Percentiles rank a stretch among this genome's conserved stretches.
These are phyloP conservation scores for Abramis brama DNA, from an alignment of 2,113 vertebrate species.

Conservation along the genomic window DNA sequence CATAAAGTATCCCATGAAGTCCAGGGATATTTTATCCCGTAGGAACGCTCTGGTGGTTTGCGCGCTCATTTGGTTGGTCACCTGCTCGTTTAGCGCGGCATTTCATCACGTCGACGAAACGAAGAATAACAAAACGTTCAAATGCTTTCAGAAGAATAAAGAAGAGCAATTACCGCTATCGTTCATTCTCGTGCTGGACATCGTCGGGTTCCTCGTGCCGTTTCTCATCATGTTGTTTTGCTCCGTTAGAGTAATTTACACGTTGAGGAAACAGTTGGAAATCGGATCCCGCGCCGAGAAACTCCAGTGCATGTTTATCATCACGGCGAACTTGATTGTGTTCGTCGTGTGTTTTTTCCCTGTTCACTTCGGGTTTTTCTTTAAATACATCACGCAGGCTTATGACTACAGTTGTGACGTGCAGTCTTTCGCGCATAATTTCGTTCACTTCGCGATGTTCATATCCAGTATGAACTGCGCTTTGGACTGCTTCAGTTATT, in stretches of 20 bases:
- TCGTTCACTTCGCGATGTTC: conserved; percentile 28
- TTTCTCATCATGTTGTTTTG: conserved; percentile 73
- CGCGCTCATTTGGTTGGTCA: conserved; percentile 63
- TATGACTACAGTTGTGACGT: background rate
- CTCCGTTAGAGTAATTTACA: conserved; percentile 66
- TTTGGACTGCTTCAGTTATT: conserved; percentile 79
- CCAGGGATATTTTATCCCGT: conserved; percentile 68
- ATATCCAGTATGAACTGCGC: conserved; percentile 77
- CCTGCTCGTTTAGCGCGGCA: conserved; percentile 21
- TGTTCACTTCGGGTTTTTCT: conserved; percentile 55
- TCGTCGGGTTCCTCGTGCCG: conserved; percentile 67
- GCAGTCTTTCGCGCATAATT: accelerated
- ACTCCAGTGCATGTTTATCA: conserved; percentile 58
- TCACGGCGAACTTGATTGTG: conserved; percentile 74
- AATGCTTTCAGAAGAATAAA: conserved; percentile 59
- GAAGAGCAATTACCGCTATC: accelerated
- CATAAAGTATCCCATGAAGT: conserved; percentile 74
- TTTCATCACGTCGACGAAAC: accelerated
- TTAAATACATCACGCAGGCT: conserved; percentile 18
- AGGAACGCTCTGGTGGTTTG: conserved; percentile 68
- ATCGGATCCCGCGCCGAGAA: background rate
- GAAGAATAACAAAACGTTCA: accelerated
- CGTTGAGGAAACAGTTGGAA: conserved; percentile 62
- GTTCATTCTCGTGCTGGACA: conserved; percentile 33
- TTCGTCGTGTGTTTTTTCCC: conserved; percentile 78